A percentile compares a stretch with the other conserved stretches of the same genome.
phyloP scores from a whole-genome alignment of 2,113 vertebrate genomes.

The Mastomys coucha region DNA sequence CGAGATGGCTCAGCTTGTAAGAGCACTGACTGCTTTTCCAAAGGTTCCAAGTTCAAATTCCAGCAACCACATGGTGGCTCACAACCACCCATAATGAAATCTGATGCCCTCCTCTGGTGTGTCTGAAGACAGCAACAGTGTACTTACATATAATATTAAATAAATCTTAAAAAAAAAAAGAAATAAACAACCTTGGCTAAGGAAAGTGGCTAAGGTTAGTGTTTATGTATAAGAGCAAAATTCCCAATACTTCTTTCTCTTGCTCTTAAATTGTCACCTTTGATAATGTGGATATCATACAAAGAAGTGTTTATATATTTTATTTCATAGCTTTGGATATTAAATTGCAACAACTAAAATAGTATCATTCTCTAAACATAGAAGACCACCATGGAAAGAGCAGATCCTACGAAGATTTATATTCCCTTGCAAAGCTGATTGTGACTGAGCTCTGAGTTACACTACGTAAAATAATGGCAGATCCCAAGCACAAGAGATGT shows the following conservation, averaged over 20 bases:
- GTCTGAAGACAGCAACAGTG: no score
- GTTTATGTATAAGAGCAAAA: neutral
- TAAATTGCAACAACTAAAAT: neutral
- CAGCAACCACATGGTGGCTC: no score
- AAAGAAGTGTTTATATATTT: neutral
- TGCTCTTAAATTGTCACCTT: neutral
- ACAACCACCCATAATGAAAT: no score
- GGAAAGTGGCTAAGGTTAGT: neutral
- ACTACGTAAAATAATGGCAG: neutral
- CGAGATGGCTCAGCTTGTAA: no score
- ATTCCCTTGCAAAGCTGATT: neutral
- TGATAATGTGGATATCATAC: neutral
- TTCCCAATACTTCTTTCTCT: neutral
- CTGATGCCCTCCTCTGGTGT: no score
- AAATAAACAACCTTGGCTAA: neutral
- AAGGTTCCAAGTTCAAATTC: no score
- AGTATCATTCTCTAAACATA: neutral
- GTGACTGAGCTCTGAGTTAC: neutral
- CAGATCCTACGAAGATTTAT: neutral
- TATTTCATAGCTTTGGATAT: neutral
- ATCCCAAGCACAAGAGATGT: neutral
- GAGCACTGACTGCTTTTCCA: no score
- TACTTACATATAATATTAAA: no score
- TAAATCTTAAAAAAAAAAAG: no score
- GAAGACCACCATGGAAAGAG: neutral